Base-by-base conservation (phyloP, 2,888 invertebrate genomes). In the Rhodophaea formosa region DNA sequence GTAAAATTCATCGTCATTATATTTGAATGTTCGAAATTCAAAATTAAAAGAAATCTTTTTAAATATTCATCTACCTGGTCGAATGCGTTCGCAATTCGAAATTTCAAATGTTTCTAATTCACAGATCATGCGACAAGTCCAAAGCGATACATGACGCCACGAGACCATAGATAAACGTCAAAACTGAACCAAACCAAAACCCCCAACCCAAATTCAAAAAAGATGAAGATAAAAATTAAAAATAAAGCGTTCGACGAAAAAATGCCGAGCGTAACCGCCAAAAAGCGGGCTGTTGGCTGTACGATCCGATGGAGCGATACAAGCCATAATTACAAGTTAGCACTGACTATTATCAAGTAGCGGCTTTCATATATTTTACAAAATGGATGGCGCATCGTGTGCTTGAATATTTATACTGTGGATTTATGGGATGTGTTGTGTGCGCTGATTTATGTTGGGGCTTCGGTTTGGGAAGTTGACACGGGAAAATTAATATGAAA, bases 321-420 rank as follows among this genome's bases (percentile, higher is more conserved):
- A 69, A 79, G 73, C 69, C 75, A 82, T 87, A 88, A 89, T 91
- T 90, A 88, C 84, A 80, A 79, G 76, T 81, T 84, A 84, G 83
- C 80, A 83, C 84, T 80, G 78, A 82, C 86, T 86, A 89, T 89
- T 91, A 91, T 90, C 87, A 89, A 90, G 90, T 91, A 90, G 86
- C 88, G 74, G 74, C 86, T 87, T 88, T 87, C 88, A 88, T 89
- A 89, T 88, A 88, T 88, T 88, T 88, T 84, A 88, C 84, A 83
- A 83, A 88, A 88, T 86, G 86, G 85, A 88, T 82, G 85, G 85
- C 79, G 77, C 71, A 74, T 77, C 69, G 77, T 75, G 76, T 79
- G 70, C 75, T 77, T 78, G 84, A 84, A 88, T 89, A 89, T 89
- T 90, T 89, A 88, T 88, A 88, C 83, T 84, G 86, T 84, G 80